Percentiles rank a stretch among this genome's conserved stretches.
These are phyloP conservation scores for Neolamprologus kungweensis DNA, from an alignment of 2,113 vertebrate genomes.

Conservation along the genomic window DNA sequence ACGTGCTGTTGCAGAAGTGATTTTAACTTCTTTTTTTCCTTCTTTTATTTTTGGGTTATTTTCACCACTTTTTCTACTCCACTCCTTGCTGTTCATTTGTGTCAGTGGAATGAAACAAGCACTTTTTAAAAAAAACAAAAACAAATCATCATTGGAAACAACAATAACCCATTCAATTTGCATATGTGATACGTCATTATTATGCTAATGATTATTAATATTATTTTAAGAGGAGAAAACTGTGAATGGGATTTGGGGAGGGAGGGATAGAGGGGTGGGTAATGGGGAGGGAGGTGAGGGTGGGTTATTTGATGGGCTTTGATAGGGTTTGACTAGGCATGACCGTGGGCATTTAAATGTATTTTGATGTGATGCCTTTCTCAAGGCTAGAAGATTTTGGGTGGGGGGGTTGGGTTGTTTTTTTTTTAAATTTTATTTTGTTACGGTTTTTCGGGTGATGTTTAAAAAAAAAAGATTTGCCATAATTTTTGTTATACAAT, in stretches of 20 bases:
- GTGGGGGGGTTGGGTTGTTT: neutral
- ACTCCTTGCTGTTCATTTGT: constrained; percentile 47
- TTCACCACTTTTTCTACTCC: constrained; percentile 28
- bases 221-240: constrained; percentile 71
- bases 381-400: constrained; percentile 8
- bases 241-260: constrained; percentile 57
- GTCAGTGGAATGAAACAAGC: constrained; percentile 73
- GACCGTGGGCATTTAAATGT: constrained; percentile 58
- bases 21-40: neutral
- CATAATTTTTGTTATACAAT: constrained; percentile 66
- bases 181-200: constrained; percentile 48
- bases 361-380: constrained; percentile 31
- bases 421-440: neutral
- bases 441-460: constrained; percentile 51
- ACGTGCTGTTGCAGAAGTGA: neutral
- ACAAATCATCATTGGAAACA: constrained; percentile 61
- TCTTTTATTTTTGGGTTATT: neutral
- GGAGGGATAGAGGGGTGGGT: neutral
- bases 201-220: constrained; percentile 46
- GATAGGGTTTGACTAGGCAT: constrained; percentile 29
- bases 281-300: neutral
- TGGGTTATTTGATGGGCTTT: constrained; percentile 3
- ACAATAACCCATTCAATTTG: constrained; percentile 58
- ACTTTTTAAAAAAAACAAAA: constrained; percentile 59
- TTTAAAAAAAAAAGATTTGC: constrained; percentile 61